Base-by-base conservation (phyloP, 2,888 invertebrate species). In the Nomada fabriciana region DNA sequence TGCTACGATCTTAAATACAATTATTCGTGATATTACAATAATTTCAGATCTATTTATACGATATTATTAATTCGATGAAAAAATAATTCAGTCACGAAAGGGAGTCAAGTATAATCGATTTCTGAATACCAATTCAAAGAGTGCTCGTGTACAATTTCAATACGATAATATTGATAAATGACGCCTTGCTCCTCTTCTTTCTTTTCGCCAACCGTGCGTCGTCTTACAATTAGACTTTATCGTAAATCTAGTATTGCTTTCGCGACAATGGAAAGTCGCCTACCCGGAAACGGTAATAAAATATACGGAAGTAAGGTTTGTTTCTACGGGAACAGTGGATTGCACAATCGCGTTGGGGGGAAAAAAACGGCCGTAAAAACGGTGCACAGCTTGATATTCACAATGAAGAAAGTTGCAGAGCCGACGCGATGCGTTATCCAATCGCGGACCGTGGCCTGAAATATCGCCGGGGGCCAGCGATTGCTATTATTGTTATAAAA, bases 401-500 rank as follows among this genome's bases (percentile, higher is more conserved):
- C 50, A n/a, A 68, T 7, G 72, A 80, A 52, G 82, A 82, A 82
- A 82, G 82, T 82, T 25, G 29, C 61, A 63, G 36, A 36, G 18
- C 15, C 9, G 23, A 15, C 47, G 20, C 25, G 71, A 25, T 15
- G 11, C 20, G 76, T 82, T 82, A 82, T 76, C 72, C 69, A 82
- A 82, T 82, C 70, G 60, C 18, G 25, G n/a, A 63, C 76, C 20
- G 42, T 5, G 57, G 69, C 69, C 59, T 47, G 50, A 60, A 50
- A 59, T 60, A 55, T 74, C 59, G 42, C 23, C 7, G 15, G 20
- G 20, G 59, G 63, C 50, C 36, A 53, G 61, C 20, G 47, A 73
- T 43, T 25, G 36, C 75, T 53, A 52, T 75, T 68, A 75, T 82
- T 36, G 42, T 82, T 82, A 82, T 57, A 82, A 82, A 76, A 82